phyloP scores from a whole-genome alignment of 2,113 vertebrate species.

The Empidonax traillii region DNA sequence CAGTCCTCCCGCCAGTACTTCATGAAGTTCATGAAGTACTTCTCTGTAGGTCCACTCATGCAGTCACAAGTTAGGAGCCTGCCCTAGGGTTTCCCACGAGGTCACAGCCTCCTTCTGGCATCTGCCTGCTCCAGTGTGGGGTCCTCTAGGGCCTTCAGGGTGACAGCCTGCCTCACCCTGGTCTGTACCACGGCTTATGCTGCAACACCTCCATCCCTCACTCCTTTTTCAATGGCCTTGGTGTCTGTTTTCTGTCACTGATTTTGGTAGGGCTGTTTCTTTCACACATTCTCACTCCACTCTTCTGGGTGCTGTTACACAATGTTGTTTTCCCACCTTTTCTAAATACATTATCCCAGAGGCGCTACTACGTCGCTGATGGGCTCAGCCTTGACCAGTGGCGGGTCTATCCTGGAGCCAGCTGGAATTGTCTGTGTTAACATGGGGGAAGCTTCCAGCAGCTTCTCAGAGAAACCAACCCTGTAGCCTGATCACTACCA shows the following conservation, averaged over 20 bases:
- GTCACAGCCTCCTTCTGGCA: background rate
- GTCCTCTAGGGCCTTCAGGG: background rate
- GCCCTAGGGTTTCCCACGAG: background rate
- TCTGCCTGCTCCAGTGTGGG: too few species aligned
- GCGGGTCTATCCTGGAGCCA: background rate
- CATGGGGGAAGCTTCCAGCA: background rate
- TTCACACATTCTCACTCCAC: background rate
- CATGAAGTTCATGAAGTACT: background rate
- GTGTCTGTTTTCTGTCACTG: background rate
- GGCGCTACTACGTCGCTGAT: background rate
- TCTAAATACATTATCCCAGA: too few species aligned
- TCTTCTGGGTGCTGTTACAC: background rate
- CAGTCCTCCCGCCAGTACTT: too few species aligned
- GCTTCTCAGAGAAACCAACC: background rate
- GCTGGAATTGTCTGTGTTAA: background rate
- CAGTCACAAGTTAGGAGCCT: background rate
- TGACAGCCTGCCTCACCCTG: background rate
- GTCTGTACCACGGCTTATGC: background rate
- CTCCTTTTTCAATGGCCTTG: background rate
- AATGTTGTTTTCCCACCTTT: background rate
- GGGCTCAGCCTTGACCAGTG: background rate
- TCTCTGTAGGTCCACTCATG: fast-evolving
- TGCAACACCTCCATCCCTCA: background rate
- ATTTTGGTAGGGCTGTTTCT: background rate
- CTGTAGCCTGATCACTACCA: too few species aligned